Base-by-base conservation (phyloP, 1,140 invertebrate species). In the Xylocopa sonorina region DNA sequence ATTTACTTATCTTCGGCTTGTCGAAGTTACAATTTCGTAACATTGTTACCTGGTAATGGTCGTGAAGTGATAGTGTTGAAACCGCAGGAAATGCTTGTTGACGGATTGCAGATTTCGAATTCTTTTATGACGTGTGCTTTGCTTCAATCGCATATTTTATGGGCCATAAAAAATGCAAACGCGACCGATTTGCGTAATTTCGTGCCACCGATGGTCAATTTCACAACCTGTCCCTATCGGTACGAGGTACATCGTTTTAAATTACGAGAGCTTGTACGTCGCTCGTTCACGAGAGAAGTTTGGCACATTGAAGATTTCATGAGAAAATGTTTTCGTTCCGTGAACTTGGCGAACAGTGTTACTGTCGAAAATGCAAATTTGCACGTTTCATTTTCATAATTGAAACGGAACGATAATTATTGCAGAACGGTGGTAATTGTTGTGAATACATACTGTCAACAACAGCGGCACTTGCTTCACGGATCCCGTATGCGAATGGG, bases 161-260 rank as follows among this genome's bases (percentile, higher is more conserved):
- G 3, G 21, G 24, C 5, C 24, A 34, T 50, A 48, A 68, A 50
- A 46, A 68, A 34, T 51, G 64, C 64, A n/a, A 51, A 51, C 64
- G n/a, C 12, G 12, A 16, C 21, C n/a, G 27, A 51, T 16, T 34
- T 21, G 21, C 21, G 29, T 34, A 51, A 51, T 3, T 16, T 48
- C 48, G 32, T 10, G 21, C 14, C 12, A 43, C 12, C n/a, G 27
- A 38, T 3, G 10, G 12, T n/a, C 3, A 48, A 29, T 48, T 66
- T 48, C 63, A 48, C 27, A 66, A 48, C 2, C n/a, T 27, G 7
- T 27, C 24, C n/a, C 24, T 7, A 24, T 57, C 32, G 18, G 41
- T 32, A 41, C 10, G 2, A 6, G 12, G 0, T 48, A 12, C 32
- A 21, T 10, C 10, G 18, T 66, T 4, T 48, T 24, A 66, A n/a